A percentile compares a stretch with the other conserved stretches of the same genome.
These are phyloP conservation scores for Mesitornis unicolor DNA, from an alignment of 2,113 vertebrate species.

Conservation along the genomic window DNA sequence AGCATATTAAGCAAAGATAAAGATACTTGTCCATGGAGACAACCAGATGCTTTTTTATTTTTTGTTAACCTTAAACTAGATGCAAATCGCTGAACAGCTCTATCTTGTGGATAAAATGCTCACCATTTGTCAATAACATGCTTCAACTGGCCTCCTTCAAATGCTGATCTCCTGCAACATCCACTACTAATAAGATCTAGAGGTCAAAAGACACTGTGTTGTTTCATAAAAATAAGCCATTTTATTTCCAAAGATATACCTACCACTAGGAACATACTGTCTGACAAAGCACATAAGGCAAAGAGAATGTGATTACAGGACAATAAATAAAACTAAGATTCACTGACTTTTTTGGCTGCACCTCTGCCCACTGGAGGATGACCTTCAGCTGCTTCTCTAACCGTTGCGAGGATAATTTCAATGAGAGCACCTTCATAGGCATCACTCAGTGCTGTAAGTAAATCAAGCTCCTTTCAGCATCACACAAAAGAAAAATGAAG, in stretches of 20 bases:
- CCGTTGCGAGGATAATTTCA: conserved; percentile 82
- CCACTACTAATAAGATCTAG: not conserved
- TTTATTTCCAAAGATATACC: not conserved
- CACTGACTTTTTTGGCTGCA: conserved; percentile 82
- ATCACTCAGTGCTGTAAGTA: conserved; percentile 70
- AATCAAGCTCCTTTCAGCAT: conserved; percentile 28
- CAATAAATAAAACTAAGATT: not conserved
- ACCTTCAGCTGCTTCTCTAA: conserved; percentile 85
- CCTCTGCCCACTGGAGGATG: conserved; percentile 81
- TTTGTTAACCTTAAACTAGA: not conserved
- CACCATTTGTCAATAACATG: not conserved
- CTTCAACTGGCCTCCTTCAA: not conserved
- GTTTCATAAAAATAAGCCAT: not conserved
- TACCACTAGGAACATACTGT: not conserved
- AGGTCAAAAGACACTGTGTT: not conserved
- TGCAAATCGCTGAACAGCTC: not conserved
- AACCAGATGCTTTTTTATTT: not conserved
- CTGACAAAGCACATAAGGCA: not conserved
- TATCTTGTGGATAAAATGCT: not conserved
- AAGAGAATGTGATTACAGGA: not conserved
- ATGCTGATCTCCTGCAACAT: not conserved
- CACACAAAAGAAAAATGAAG: not conserved
- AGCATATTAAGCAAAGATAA: not conserved
- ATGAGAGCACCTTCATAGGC: conserved; percentile 76
- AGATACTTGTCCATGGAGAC: not conserved